phyloP scores from a whole-genome alignment of 2,888 invertebrate genomes.

The Pogonocherus hispidulus region DNA sequence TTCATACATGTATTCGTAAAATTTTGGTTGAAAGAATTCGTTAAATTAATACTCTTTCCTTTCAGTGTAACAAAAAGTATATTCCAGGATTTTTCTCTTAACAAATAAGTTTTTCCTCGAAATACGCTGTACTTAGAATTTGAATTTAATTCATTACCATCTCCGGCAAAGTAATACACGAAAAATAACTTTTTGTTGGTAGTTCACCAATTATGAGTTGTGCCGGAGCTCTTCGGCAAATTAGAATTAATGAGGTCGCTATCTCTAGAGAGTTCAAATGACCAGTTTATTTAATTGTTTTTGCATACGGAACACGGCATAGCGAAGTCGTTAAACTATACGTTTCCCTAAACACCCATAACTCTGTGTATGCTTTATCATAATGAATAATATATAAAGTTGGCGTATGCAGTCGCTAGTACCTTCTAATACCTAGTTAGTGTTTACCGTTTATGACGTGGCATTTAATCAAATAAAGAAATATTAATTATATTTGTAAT shows the following conservation, averaged over 20 bases:
- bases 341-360: slow-evolving; percentile 55
- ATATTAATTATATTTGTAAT: slow-evolving; percentile 9
- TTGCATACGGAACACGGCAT: slow-evolving; percentile 53
- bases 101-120: too few species aligned
- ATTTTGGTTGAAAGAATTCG: too few species aligned
- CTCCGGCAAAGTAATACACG: slow-evolving; percentile 1
- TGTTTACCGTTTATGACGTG: not conserved
- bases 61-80: too few species aligned
- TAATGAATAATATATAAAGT: slow-evolving; percentile 45
- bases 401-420: slow-evolving; percentile 25
- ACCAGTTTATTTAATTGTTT: slow-evolving; percentile 61
- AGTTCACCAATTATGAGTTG: slow-evolving; percentile 23
- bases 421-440: slow-evolving; percentile 26
- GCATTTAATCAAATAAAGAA: slow-evolving; percentile 16
- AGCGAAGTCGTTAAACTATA: slow-evolving; percentile 60
- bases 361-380: slow-evolving; percentile 51
- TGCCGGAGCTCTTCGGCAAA: slow-evolving; percentile 34
- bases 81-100: too few species aligned
- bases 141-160: too few species aligned
- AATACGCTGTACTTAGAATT: too few species aligned
- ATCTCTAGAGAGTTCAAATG: slow-evolving; percentile 57
- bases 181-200: slow-evolving; percentile 22
- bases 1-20: too few species aligned
- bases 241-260: slow-evolving; percentile 58
- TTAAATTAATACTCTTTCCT: too few species aligned